Percentiles rank a stretch among this genome's conserved stretches.
Conservation (phyloP, 2,797 vertebrate species). For the Taeniopygia guttata region DNA sequence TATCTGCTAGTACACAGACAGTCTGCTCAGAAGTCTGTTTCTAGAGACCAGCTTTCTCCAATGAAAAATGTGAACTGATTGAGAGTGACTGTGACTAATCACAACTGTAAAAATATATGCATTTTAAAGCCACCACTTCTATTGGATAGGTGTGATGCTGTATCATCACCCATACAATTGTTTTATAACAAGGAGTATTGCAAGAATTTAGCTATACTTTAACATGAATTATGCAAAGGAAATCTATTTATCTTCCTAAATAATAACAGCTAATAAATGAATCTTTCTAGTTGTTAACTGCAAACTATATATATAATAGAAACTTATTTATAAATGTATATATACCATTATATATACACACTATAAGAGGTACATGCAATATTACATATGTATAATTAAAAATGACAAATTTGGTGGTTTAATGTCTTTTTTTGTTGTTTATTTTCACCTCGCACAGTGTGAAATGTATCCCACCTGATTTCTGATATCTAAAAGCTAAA, state of each 20-base stretch:
- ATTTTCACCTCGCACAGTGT: neutral
- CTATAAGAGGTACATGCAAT: neutral
- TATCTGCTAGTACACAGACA: neutral
- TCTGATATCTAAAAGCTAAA: neutral
- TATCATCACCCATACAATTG: neutral
- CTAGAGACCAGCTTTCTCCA: neutral
- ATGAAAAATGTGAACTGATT: neutral
- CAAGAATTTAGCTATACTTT: neutral
- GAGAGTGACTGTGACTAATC: neutral
- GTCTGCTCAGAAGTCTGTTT: neutral
- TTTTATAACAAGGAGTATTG: neutral
- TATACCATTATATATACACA: too few relatives aligned
- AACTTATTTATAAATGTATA: neutral
- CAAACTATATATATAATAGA: neutral
- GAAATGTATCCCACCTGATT: neutral
- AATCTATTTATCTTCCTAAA: neutral
- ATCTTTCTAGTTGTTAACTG: neutral
- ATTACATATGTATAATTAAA: neutral
- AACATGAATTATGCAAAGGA: neutral
- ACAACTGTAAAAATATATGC: accelerated
- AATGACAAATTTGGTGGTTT: neutral
- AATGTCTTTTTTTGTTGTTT: neutral
- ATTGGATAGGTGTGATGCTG: neutral
- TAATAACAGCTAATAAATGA: neutral
- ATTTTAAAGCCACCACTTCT: neutral